phyloP scores from a whole-genome alignment of 1,140 invertebrate species.

The Trichogramma pretiosum region DNA sequence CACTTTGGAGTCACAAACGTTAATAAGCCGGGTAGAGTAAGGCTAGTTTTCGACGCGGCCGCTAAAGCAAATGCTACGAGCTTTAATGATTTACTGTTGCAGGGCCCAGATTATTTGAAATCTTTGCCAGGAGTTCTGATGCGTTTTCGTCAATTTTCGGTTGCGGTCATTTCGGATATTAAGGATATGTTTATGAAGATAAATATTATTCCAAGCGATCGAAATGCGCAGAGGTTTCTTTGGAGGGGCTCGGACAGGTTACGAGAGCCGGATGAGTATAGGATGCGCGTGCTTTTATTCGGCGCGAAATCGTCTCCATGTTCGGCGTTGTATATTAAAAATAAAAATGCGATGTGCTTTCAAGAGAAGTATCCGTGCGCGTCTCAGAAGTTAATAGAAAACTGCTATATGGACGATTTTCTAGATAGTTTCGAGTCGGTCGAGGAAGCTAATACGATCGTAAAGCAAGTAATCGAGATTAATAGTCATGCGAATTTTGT shows the following conservation, averaged over 20 bases:
- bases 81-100: neutral
- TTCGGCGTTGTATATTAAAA: slow-evolving; percentile 27
- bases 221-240: no score
- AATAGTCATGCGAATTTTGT: neutral
- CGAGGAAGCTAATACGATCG: neutral
- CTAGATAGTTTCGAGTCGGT: neutral
- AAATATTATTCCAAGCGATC: no score
- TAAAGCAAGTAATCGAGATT: neutral
- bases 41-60: neutral
- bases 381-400: neutral
- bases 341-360: slow-evolving; percentile 16
- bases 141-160: neutral
- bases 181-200: no score
- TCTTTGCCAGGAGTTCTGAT: neutral
- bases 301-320: no score
- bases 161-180: no score
- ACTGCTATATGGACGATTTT: slow-evolving; percentile 11
- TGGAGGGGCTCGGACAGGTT: no score
- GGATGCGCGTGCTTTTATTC: no score
- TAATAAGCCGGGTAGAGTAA: neutral
- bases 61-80: neutral
- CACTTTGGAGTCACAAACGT: neutral
- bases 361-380: neutral
- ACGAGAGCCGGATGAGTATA: no score
- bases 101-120: neutral